Percentiles rank a stretch among this genome's conserved stretches.
Conservation (phyloP, 2,113 vertebrate genomes). For the Brienomyrus brachyistius region DNA sequence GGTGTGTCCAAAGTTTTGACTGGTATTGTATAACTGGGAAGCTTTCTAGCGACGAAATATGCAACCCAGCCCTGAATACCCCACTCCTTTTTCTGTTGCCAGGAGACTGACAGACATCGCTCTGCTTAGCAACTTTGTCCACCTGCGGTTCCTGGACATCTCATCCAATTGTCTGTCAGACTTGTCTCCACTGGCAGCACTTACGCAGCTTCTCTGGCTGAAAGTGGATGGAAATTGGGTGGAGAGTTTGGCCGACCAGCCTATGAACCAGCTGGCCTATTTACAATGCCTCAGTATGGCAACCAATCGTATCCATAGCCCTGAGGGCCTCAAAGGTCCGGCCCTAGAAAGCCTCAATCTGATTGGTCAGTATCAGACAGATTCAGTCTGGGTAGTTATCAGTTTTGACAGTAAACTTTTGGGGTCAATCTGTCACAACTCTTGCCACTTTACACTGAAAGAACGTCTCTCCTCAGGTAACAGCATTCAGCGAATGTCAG, state of each 20-base stretch:
- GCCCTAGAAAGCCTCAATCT: slow-evolving; percentile 72
- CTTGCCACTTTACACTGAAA: background rate
- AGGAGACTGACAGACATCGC: slow-evolving; percentile 74
- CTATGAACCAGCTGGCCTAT: slow-evolving; percentile 66
- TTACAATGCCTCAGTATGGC: slow-evolving; percentile 80
- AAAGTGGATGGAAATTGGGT: slow-evolving; percentile 76
- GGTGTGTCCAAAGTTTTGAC: background rate
- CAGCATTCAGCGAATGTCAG: slow-evolving; percentile 53
- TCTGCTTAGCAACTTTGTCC: slow-evolving; percentile 66
- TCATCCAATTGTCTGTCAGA: slow-evolving; percentile 77
- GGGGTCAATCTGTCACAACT: background rate
- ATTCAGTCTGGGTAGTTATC: background rate
- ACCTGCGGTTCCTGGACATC: slow-evolving; percentile 83
- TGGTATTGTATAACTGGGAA: background rate
- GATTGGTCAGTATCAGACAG: slow-evolving; percentile 60
- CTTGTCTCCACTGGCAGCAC: slow-evolving; percentile 67
- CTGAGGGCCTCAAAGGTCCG: slow-evolving; percentile 69
- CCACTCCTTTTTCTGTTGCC: background rate
- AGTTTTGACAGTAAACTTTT: background rate
- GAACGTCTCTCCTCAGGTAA: slow-evolving; percentile 62
- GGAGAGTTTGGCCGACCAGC: slow-evolving; percentile 48
- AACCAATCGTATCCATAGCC: slow-evolving; percentile 64
- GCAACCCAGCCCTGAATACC: background rate
- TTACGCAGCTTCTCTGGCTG: slow-evolving; percentile 83
- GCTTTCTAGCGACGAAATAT: background rate